phyloP scores from a whole-genome alignment of 1,140 invertebrate genomes.

The Magallana gigas region DNA sequence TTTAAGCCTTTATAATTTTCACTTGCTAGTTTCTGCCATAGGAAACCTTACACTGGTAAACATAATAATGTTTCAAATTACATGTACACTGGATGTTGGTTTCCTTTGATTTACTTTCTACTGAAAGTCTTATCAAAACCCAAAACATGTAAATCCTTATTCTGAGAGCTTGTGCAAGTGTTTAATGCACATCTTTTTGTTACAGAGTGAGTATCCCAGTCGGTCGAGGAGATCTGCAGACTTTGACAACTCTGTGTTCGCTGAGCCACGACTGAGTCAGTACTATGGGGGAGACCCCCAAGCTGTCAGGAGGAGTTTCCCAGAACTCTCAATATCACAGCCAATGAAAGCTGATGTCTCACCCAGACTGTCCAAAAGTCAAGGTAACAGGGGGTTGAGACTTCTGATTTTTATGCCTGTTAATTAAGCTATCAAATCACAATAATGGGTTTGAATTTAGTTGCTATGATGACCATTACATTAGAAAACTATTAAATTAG shows the following conservation, averaged over 20 bases:
- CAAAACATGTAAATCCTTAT: no score
- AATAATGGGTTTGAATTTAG: not conserved
- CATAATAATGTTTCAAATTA: no score
- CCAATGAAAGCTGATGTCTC: not conserved
- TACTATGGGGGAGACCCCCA: not conserved
- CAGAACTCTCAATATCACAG: not conserved
- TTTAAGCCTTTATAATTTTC: no score
- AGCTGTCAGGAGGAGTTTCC: not conserved
- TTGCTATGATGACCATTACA: no score
- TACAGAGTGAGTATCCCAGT: not conserved
- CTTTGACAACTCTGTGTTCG: not conserved
- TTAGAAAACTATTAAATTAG: no score
- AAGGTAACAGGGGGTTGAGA: not conserved
- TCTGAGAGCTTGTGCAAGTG: no score
- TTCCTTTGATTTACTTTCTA: no score
- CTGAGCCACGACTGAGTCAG: slow-evolving; percentile 7
- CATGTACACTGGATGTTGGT: no score
- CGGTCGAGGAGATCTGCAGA: not conserved
- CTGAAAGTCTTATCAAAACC: no score
- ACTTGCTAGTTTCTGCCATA: no score
- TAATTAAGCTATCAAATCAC: not conserved
- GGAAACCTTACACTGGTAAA: no score
- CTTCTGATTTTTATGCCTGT: not conserved
- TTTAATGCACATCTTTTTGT: not conserved
- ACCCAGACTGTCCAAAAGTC: slow-evolving; percentile 17